Conservation (phyloP, 2,888 invertebrate species). For the Diogma glabrata region DNA sequence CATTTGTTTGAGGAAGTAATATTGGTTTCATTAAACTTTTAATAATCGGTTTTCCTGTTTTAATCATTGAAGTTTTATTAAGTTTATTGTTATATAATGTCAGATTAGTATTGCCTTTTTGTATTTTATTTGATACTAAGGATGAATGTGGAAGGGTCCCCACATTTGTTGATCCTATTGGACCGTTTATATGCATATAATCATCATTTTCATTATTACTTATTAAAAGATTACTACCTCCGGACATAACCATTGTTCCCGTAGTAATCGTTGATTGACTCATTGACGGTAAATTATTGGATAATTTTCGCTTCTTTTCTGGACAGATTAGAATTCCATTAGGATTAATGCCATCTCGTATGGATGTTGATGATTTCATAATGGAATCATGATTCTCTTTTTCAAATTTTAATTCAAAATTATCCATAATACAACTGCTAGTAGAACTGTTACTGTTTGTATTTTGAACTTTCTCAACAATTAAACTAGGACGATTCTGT, state of each 20-base stretch:
- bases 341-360: slow-evolving; percentile 7
- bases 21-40: slow-evolving; percentile 24
- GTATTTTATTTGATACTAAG: slow-evolving; percentile 19
- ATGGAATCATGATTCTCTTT: slow-evolving; percentile 3
- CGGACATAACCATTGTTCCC: not conserved
- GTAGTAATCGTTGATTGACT: not conserved
- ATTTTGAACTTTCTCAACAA: slow-evolving; percentile 4
- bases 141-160: slow-evolving; percentile 43
- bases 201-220: slow-evolving; percentile 12
- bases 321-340: slow-evolving; percentile 17
- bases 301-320: slow-evolving; percentile 16
- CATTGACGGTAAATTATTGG: not conserved
- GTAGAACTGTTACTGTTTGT: not conserved
- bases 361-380: slow-evolving; percentile 1
- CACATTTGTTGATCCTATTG: slow-evolving; percentile 55
- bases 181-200: slow-evolving; percentile 17
- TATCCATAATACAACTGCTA: not conserved
- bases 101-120: slow-evolving; percentile 18
- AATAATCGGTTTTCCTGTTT: slow-evolving; percentile 10
- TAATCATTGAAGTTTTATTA: slow-evolving; percentile 11
- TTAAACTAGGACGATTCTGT: slow-evolving; percentile 8
- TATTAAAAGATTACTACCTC: slow-evolving; percentile 8
- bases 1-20: slow-evolving; percentile 35
- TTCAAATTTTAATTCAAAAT: not conserved
- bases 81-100: slow-evolving; percentile 5